Percentiles rank a stretch among this genome's conserved stretches.
Evolutionary conservation across 2,888 invertebrate species (phyloP).

Genomic region (Ctenicera cuprea): DNA sequence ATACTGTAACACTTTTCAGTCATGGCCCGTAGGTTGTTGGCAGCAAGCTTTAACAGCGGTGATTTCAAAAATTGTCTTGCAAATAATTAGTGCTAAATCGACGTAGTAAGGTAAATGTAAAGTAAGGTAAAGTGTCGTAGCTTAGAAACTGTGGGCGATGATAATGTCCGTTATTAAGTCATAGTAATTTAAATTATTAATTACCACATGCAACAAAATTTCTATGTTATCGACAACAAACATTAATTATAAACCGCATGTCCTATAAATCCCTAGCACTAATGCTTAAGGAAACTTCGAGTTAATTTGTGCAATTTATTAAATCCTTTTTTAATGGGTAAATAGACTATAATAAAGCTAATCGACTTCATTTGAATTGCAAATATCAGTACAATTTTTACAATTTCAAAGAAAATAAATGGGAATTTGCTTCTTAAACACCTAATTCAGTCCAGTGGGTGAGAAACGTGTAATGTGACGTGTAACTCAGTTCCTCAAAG

Average conservation of each 20-base stretch:
- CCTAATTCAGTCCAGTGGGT: constrained; percentile 40
- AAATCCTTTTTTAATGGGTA: neutral
- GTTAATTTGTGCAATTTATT: constrained; percentile 24
- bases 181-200: neutral
- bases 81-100: constrained; percentile 37
- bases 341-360: neutral
- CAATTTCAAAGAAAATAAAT: constrained; percentile 29
- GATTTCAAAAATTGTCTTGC: constrained; percentile 35
- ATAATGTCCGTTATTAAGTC: constrained; percentile 14
- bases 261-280: constrained; percentile 10
- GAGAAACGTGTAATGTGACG: constrained; percentile 37
- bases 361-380: constrained; percentile 23
- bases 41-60: constrained; percentile 34
- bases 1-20: no score
- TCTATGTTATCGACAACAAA: neutral
- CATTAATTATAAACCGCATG: constrained; percentile 1
- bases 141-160: constrained; percentile 9
- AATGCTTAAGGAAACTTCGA: constrained; percentile 17
- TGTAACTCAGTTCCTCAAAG: constrained; percentile 42
- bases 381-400: constrained; percentile 21
- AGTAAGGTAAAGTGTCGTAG: neutral
- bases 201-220: neutral
- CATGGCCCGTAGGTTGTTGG: no score
- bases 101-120: no score
- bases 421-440: constrained; percentile 36